Base-by-base conservation (phyloP, 2,113 vertebrate genomes). In the Drymodes brunneopygia region DNA sequence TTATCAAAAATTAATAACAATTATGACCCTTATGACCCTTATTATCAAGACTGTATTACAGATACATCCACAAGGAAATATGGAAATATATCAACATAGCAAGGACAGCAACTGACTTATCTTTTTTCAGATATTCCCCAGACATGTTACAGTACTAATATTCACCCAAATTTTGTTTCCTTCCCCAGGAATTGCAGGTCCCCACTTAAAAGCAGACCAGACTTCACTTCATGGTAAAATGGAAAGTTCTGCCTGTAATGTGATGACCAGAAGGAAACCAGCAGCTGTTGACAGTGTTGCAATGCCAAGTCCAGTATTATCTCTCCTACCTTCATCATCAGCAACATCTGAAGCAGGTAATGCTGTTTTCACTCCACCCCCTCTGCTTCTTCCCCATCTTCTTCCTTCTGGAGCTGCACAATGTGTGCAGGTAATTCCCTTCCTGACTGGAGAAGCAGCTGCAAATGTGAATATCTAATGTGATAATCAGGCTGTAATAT, bases 201-300 rank as follows among this genome's bases (percentile, higher is more conserved):
- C 98, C 82, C 98, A 98, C 95, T 96, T 98, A 96, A 98, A 98
- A 98, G 97, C 96, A 96, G 98, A 98, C 92, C 98, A 98, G 97
- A 94, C 92, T 38, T 93, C 95, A 73, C 93, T 90, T 56, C 98
- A 98, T 48, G 83, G 95, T 92, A 98, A 98, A 97, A 98, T 95
- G 10, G 98, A 98, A 93, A 93, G 94, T 92, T 95, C 97, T 67
- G 79, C 61, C 45, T 97, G 98, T 79, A 95, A 96, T 20, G 66
- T 97, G 95, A 97, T 98, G 97, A 98, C 98, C 87, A 98, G 98
- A 95, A 98, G 97, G 97, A 98, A 98, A 92, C 97, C 98, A 96
- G 89, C 97, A 56, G 29, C 80, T 42, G 95, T 97, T 35, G 98
- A 98, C 56, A 97, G 95, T 90, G 91, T 98, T 90, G 88, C 97